A percentile compares a stretch with the other conserved stretches of the same genome.
These are phyloP conservation scores for Crocodylus rhombifer DNA, from an alignment of 2,797 vertebrate genomes.

Conservation along the genomic window DNA sequence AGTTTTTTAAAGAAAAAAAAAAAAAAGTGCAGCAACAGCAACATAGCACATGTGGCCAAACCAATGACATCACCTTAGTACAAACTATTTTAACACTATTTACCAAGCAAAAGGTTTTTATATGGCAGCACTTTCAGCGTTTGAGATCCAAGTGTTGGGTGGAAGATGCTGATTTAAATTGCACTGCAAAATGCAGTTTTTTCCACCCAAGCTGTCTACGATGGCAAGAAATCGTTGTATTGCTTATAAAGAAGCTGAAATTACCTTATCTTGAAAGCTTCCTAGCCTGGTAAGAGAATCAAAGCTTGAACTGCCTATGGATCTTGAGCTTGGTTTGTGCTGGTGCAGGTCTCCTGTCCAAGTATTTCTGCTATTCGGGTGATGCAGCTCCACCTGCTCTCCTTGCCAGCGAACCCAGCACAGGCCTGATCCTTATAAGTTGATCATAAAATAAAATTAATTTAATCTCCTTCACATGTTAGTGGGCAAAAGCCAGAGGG, in stretches of 20 bases:
- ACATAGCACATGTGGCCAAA: background rate
- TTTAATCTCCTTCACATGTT: background rate
- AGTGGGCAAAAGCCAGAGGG: background rate
- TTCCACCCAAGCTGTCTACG: background rate
- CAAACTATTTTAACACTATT: background rate
- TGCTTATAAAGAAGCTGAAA: background rate
- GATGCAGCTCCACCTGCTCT: background rate
- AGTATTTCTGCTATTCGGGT: background rate
- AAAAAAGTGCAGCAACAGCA: background rate
- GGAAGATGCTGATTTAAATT: background rate
- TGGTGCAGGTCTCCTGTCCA: background rate
- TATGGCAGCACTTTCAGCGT: background rate
- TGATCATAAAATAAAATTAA: background rate
- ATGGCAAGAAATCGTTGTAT: background rate
- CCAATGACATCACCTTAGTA: no score
- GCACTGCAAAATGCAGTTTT: background rate
- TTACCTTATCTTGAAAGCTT: accelerated
- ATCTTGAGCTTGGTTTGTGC: background rate
- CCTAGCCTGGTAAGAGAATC: background rate
- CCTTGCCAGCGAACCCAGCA: background rate
- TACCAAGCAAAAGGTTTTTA: background rate
- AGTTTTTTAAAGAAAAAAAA: background rate
- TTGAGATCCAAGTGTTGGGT: background rate
- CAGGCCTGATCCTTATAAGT: background rate
- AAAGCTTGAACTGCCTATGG: background rate